Percentiles rank a stretch among this genome's conserved stretches.
Conservation (phyloP, 2,888 invertebrate species). For the Timema cristinae region DNA sequence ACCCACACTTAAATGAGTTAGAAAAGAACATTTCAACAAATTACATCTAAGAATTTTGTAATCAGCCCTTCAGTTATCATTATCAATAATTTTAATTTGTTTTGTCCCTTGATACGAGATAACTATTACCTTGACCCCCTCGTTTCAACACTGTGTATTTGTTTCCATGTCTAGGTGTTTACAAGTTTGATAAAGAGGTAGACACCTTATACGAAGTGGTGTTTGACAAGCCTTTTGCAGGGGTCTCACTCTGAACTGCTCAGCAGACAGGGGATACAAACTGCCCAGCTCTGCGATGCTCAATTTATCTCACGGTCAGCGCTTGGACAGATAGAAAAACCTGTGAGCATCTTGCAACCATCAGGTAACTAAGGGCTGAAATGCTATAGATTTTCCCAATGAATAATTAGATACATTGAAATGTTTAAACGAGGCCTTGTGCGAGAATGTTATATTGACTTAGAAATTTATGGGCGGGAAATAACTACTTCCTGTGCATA, state of each 20-base stretch:
- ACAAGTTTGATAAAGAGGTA: slow-evolving; percentile 43
- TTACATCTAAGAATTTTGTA: too few relatives aligned
- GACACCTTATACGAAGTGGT: slow-evolving; percentile 71
- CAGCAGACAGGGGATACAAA: slow-evolving; percentile 50
- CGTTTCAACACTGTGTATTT: too few relatives aligned
- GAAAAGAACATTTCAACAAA: too few relatives aligned
- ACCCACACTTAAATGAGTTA: too few relatives aligned
- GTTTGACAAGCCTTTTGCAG: slow-evolving; percentile 73
- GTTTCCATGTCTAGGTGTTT: slow-evolving; percentile 43
- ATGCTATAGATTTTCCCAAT: slow-evolving; percentile 26
- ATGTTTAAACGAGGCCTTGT: background rate
- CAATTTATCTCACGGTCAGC: slow-evolving; percentile 56
- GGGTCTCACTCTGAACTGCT: slow-evolving; percentile 56
- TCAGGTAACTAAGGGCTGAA: slow-evolving; percentile 2
- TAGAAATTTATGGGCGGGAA: too few relatives aligned
- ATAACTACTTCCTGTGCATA: too few relatives aligned
- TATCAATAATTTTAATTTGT: too few relatives aligned
- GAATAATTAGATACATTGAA: background rate
- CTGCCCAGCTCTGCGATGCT: slow-evolving; percentile 53
- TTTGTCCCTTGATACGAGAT: too few relatives aligned
- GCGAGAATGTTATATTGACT: too few relatives aligned
- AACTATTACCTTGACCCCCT: too few relatives aligned
- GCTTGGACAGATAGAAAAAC: slow-evolving; percentile 38
- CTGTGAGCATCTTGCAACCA: slow-evolving; percentile 16
- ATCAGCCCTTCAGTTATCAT: too few relatives aligned